Evolutionary conservation across 2,888 invertebrate genomes (phyloP), one percentile per base, ranked within the genome.

Genomic region (Panopea generosa): DNA sequence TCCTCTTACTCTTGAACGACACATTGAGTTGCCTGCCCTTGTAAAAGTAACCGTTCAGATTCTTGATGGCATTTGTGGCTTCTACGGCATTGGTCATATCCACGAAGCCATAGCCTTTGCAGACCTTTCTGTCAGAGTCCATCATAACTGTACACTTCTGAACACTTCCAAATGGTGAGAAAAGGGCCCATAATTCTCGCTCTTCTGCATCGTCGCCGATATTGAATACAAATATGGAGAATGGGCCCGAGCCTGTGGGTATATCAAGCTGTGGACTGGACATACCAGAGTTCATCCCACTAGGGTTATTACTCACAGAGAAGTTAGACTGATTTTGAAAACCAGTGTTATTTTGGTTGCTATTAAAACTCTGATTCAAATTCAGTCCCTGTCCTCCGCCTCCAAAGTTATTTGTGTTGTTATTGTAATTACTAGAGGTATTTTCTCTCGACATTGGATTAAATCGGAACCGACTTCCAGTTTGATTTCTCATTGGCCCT

Each of bases 41-140:
- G 75, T 88, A 91, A 47, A 85, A 87, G 68, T 88, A 91, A 7
- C 93, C 92, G 86, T 93, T 92, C 56, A 93, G 84, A 45, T 85
- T 83, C 62, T 90, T 86, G 60, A 93, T 92, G 16, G 93, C 92
- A 65, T 88, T 87, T 56, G 88, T 79, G 16, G 93, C 93, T 63
- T 93, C 92, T 22, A 89, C 84, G 70, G 89, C 91, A 84, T 91
- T 91, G 18, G 89, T 84, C 93, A 93, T 93, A 20, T 92, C 92
- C 14, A 93, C 92, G 85, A 93, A 93, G 1, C 92, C 93, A 81
- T 89, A 93, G 9, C 92, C 92, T 82, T 93, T 93, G 66, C 91
- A 89, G 61, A 87, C 83, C 65, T 89, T 88, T 65, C 89, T 90
- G 24, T 88, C 86, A 59, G 85, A 85, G 67, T 92, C 92, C 69